phyloP scores from a whole-genome alignment of 1,140 invertebrate species.

The Myzus persicae region DNA sequence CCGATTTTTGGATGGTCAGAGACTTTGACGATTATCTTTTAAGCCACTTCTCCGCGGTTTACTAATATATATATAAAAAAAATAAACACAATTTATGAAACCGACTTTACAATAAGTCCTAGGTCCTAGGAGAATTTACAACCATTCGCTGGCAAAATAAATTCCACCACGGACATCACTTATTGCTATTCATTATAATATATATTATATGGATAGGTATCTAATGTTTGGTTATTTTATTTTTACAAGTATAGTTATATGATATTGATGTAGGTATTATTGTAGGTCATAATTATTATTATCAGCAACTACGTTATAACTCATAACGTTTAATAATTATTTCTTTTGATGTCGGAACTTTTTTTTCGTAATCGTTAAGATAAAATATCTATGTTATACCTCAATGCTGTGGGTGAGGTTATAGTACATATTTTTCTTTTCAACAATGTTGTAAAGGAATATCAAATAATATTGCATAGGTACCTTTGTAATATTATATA shows the following conservation, averaged over 20 bases:
- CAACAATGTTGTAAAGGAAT: no score
- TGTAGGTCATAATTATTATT: neutral
- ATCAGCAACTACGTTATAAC: neutral
- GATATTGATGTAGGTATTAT: neutral
- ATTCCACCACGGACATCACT: neutral
- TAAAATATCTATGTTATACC: no score
- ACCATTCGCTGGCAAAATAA: neutral
- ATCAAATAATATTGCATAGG: no score
- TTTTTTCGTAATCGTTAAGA: no score
- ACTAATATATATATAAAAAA: neutral
- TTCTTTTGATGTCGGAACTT: no score
- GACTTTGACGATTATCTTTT: neutral
- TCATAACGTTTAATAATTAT: neutral
- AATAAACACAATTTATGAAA: neutral
- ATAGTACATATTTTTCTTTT: no score
- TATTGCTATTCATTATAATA: no score
- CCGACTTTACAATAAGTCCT: neutral
- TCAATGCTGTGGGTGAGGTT: no score
- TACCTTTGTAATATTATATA: no score
- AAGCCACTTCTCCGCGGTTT: neutral
- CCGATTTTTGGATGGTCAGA: neutral
- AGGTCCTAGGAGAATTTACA: no score
- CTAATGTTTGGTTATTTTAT: neutral
- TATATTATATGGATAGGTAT: no score
- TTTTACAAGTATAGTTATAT: neutral